A percentile compares a stretch with the other conserved stretches of the same genome.
Conservation (phyloP, 2,888 invertebrate genomes). For the Ethmia dodecea region DNA sequence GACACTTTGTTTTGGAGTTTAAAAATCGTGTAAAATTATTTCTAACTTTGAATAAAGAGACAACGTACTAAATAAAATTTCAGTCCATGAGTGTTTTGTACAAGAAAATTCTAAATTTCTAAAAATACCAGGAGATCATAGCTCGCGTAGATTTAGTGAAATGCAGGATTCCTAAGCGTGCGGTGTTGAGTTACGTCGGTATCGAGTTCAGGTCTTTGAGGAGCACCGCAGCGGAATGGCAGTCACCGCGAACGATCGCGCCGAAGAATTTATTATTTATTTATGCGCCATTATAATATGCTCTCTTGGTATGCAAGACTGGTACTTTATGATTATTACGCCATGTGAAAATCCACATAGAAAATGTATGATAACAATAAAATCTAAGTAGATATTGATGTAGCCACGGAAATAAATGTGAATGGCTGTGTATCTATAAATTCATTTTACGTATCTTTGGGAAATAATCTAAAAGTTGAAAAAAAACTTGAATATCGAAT, state of each 20-base stretch:
- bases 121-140: conserved; percentile 24
- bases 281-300: conserved; percentile 19
- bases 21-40: too few species aligned
- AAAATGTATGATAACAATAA: conserved; percentile 1
- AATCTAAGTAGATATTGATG: not conserved
- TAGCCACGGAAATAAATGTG: too few species aligned
- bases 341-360: conserved; percentile 18
- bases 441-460: too few species aligned
- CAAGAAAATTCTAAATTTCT: too few species aligned
- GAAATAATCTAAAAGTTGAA: too few species aligned
- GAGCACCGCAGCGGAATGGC: conserved; percentile 43
- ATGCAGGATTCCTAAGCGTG: conserved; percentile 48
- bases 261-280: conserved; percentile 18
- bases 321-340: conserved; percentile 41
- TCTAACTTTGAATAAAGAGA: too few species aligned
- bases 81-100: too few species aligned
- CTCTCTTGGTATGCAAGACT: conserved; percentile 34
- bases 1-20: too few species aligned
- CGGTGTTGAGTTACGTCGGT: conserved; percentile 53
- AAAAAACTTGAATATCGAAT: too few species aligned
- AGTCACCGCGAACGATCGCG: conserved; percentile 31
- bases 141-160: conserved; percentile 38
- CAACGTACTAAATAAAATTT: too few species aligned
- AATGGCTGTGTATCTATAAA: too few species aligned
- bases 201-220: conserved; percentile 56